Conservation (phyloP, 2,113 vertebrate species). For the Dicerorhinus sumatrensis region DNA sequence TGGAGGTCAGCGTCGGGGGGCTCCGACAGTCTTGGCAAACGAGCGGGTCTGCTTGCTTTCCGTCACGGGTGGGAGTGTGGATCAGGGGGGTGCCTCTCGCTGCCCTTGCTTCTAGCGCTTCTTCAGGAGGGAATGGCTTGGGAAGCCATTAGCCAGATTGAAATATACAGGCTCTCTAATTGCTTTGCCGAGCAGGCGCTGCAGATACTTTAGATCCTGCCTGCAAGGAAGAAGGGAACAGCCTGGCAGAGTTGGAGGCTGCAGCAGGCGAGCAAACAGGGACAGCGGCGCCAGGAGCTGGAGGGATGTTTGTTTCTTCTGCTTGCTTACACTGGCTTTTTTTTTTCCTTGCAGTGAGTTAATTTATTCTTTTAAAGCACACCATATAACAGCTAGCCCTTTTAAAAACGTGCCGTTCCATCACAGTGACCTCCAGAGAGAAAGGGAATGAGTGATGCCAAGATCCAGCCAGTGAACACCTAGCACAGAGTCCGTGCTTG, state of each 20-base stretch:
- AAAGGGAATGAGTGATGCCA: neutral
- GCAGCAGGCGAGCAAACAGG: neutral
- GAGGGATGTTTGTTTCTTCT: slow-evolving; percentile 35
- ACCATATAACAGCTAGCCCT: neutral
- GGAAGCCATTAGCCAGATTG: slow-evolving; percentile 64
- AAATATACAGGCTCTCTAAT: slow-evolving; percentile 48
- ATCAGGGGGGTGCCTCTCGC: neutral
- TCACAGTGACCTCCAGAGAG: neutral
- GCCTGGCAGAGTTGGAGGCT: neutral
- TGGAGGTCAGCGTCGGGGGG: neutral
- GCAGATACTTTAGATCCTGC: slow-evolving; percentile 46
- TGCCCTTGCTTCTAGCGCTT: neutral
- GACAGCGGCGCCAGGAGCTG: neutral
- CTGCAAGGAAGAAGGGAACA: slow-evolving; percentile 20
- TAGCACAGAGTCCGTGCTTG: neutral
- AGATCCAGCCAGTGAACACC: neutral
- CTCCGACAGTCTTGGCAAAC: slow-evolving; percentile 32
- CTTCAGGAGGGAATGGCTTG: slow-evolving; percentile 12
- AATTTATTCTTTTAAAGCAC: neutral
- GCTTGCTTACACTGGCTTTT: neutral
- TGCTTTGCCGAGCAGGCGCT: slow-evolving; percentile 14
- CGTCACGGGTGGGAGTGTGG: neutral
- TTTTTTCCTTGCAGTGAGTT: neutral
- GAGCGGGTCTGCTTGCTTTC: neutral
- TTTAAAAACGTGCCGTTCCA: neutral